Evolutionary conservation across 2,888 invertebrate genomes (phyloP).

Genomic region (Eristalis arbustorum): DNA sequence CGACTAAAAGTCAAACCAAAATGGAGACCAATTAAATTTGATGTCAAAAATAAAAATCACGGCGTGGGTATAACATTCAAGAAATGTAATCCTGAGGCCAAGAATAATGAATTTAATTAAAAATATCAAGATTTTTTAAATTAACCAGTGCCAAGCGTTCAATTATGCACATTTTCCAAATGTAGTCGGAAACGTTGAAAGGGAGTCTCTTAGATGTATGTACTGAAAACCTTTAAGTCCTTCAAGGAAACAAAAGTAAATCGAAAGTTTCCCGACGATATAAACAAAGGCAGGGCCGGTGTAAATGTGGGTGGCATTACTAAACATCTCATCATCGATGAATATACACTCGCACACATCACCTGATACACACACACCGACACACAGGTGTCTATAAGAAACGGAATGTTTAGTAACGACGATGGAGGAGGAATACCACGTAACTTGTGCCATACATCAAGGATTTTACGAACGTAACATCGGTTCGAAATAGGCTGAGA

Average conservation of each 20-base stretch:
- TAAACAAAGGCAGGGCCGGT: slow-evolving; percentile 37
- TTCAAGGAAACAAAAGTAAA: slow-evolving; percentile 39
- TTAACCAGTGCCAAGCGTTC: neutral
- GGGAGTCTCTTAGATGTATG: neutral
- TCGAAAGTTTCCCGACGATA: slow-evolving; percentile 40
- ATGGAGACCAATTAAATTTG: no score
- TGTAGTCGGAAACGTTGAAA: neutral
- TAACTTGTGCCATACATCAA: slow-evolving; percentile 70
- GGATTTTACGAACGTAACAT: slow-evolving; percentile 71
- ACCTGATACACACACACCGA: neutral
- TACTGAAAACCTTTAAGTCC: neutral
- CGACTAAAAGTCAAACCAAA: no score
- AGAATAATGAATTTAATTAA: no score
- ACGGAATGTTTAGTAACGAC: slow-evolving; percentile 36
- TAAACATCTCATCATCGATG: slow-evolving; percentile 54
- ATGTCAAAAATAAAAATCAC: no score
- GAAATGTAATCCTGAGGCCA: no score
- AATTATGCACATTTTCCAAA: neutral
- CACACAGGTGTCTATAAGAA: neutral
- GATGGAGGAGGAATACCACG: slow-evolving; percentile 62
- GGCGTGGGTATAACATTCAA: no score
- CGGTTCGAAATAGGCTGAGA: slow-evolving; percentile 70
- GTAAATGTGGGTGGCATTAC: slow-evolving; percentile 30
- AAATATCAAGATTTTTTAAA: neutral
- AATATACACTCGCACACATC: slow-evolving; percentile 35